Base-by-base conservation (phyloP, 1,140 invertebrate genomes). In the Tyrophagus putrescentiae region DNA sequence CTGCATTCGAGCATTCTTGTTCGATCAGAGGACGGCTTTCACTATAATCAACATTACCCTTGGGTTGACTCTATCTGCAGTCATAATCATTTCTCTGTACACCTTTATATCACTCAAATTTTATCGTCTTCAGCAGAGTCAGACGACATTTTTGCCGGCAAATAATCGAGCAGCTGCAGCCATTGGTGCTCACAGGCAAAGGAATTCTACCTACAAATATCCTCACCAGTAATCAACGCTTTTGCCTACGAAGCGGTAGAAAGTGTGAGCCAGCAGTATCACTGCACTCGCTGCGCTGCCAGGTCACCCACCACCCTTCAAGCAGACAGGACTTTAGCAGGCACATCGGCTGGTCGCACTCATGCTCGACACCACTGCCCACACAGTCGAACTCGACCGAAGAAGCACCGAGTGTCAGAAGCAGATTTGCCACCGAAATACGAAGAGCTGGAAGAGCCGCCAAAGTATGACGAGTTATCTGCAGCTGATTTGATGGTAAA, bases 371-470 rank as follows among this genome's bases (percentile, higher is more conserved):
- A 39, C 13, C 45, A 48, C 18, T 29, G 31, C 31, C 18, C 18
- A 7, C 23, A 6, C 18, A 25, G 45, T 48, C 45, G 21, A 7
- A 48, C 23, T 48, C 45, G 45, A 29, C 7, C 7, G 31, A 18
- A 48, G 7, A 48, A 48, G 7, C 9, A 29, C 18, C 6, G 7
- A 48, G 31, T 25, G 13, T 29, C 23, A 48, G 21, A 48, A 48
- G 7, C 45, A 21, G 6, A 48, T 25, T 7, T 48, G 21, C 36
- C 13, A 13, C 36, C 13, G 21, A 39, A 13, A 13, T 13, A 39
- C 21, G 36, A 39, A 39, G 36, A 39, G 13, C 36, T 39, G 36
- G 45, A 48, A 48, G 45, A 48, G 7, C 45, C 45, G 21, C 45
- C 45, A 7, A 6, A 48, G 31, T 48, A 48, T 21, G 45, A 48